Evolutionary conservation across 2,797 vertebrate species (phyloP).

Genomic region (Falco naumanni): DNA sequence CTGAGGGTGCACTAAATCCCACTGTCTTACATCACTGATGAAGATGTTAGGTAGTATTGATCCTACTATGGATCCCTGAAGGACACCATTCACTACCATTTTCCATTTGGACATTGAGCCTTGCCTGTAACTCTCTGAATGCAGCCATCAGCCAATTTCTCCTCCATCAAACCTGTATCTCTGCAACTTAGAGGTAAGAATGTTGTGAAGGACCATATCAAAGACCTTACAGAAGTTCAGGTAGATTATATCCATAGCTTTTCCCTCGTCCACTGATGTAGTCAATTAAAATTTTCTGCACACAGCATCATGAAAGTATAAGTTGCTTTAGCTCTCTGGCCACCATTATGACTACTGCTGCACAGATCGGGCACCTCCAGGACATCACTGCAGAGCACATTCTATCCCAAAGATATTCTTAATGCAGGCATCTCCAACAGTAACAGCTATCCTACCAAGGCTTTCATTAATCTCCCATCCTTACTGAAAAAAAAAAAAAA

Average conservation of each 20-base stretch:
- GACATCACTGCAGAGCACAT: neutral
- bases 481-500: neutral
- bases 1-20: neutral
- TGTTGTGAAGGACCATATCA: accelerated
- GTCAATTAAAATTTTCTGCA: neutral
- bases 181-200: neutral
- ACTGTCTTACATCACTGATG: neutral
- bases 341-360: neutral
- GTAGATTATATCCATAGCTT: neutral
- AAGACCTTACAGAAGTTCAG: neutral
- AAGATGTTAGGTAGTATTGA: neutral
- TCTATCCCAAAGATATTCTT: neutral
- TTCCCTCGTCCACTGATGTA: neutral
- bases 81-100: too few relatives aligned
- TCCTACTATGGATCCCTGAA: neutral
- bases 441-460: neutral
- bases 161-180: neutral
- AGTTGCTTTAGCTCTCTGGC: neutral
- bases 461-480: neutral
- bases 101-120: neutral
- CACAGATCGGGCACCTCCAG: neutral
- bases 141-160: neutral
- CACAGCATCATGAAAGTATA: neutral
- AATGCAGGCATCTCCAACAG: neutral
- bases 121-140: accelerated